Base-by-base conservation (phyloP, 1,140 invertebrate species). In the Heliothis virescens region DNA sequence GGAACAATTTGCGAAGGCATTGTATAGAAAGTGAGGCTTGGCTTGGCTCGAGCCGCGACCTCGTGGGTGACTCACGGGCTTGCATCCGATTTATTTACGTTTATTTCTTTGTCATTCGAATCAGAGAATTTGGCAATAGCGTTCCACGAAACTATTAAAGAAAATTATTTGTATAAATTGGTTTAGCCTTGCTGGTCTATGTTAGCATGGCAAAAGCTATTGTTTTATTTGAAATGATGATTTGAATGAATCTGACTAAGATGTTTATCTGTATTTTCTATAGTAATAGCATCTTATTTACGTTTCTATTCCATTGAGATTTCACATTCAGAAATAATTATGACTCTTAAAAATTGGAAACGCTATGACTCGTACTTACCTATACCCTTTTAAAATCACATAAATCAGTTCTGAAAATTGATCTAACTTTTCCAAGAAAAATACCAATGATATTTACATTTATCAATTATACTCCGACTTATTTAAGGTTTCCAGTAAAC, bases 1-100 rank as follows among this genome's bases (percentile, higher is more conserved):
- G 29, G 50, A 29, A 26, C 67, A 60, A 71, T 79, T 74, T 71
- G 76, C 78, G 82, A 57, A 79, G 82, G 71, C 76, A 82, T 87
- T 82, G 83, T 85, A 85, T 87, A 83, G 87, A 89, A 89, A 89
- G 86, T 63, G 62, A 82, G 81, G 74, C 41, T 75, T 26, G 83
- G 59, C 48, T 55, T 72, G 81, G 83, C 85, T 84, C 81, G 81
- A 47, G 12, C 48, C 16, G 48, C 48, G 67, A 34, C 47, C 63
- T 67, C 63, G 21, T 26, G 21, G 63, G 18, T 85, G 80, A 83
- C 53, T 85, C 80, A 85, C 67, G 11, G 26, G 50, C 50, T 52
- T 76, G 74, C 60, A 76, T 76, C 57, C 29, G 13, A 52, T 81
- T n/a, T 75, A 65, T 83, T 80, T 80, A 59, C 72, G n/a, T 75